Conservation (phyloP, 2,113 vertebrate genomes). For the Atractosteus spatula region DNA sequence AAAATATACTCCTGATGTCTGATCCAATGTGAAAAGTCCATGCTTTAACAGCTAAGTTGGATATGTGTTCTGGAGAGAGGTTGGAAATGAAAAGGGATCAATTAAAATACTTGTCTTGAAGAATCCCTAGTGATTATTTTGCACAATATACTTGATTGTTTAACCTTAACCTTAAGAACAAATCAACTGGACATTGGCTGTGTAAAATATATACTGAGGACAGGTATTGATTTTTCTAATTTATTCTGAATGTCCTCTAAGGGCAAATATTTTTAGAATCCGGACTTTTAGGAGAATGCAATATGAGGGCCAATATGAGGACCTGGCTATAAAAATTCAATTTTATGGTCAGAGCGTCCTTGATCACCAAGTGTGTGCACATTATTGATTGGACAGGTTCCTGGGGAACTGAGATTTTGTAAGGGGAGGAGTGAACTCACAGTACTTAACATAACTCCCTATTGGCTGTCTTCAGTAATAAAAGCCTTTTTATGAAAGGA, state of each 20-base stretch:
- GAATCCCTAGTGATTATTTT: too few species aligned
- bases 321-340: not conserved
- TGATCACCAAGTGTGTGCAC: not conserved
- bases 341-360: not conserved
- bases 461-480: not conserved
- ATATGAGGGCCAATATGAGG: not conserved
- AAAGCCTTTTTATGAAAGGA: not conserved
- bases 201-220: not conserved
- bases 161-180: not conserved
- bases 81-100: too few species aligned
- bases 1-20: too few species aligned
- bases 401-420: not conserved
- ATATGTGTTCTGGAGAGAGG: too few species aligned
- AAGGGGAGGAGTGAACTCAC: not conserved
- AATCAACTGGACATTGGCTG: not conserved
- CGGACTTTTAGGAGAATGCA: not conserved
- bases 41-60: too few species aligned
- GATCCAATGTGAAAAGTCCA: too few species aligned
- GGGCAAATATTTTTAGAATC: not conserved
- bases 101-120: too few species aligned
- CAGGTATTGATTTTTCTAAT: slow-evolving; percentile 2
- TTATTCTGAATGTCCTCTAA: not conserved
- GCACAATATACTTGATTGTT: not conserved
- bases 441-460: not conserved
- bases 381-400: not conserved